Conservation (phyloP, 2,888 invertebrate genomes). For the Cataglyphis livida region DNA sequence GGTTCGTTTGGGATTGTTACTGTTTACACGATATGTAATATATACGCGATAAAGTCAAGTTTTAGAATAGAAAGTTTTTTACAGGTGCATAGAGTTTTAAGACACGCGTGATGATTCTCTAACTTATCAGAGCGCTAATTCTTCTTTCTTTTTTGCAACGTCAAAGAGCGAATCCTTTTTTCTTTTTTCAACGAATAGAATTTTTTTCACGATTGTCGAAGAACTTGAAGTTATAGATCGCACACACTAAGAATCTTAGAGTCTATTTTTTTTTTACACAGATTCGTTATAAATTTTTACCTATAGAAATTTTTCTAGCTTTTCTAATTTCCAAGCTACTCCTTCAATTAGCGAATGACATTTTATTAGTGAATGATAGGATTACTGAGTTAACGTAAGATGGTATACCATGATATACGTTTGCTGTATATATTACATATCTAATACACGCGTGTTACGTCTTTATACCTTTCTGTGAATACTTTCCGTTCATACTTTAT, state of each 20-base stretch:
- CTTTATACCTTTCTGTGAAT: constrained; percentile 47
- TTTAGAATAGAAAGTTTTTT: constrained; percentile 14
- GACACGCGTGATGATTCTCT: background rate
- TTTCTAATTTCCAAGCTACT: background rate
- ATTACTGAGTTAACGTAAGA: background rate
- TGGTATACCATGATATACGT: constrained; percentile 6
- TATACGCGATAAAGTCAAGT: constrained; percentile 28
- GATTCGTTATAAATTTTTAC: background rate
- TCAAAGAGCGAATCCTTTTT: background rate
- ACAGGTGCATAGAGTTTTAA: background rate
- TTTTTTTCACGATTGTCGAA: background rate
- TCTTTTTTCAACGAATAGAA: background rate
- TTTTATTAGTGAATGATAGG: background rate
- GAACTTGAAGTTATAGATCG: background rate
- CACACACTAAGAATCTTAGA: background rate
- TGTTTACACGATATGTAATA: constrained; percentile 54
- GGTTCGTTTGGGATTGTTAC: constrained; percentile 44
- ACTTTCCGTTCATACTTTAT: constrained; percentile 57
- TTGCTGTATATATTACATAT: constrained; percentile 50
- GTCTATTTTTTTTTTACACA: background rate
- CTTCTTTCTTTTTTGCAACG: background rate
- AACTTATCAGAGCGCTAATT: background rate
- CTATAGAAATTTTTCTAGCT: background rate
- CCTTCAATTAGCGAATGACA: background rate
- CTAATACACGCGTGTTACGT: constrained; percentile 42